Base-by-base conservation (phyloP, 2,888 invertebrate species). In the Ophioninae sp. region DNA sequence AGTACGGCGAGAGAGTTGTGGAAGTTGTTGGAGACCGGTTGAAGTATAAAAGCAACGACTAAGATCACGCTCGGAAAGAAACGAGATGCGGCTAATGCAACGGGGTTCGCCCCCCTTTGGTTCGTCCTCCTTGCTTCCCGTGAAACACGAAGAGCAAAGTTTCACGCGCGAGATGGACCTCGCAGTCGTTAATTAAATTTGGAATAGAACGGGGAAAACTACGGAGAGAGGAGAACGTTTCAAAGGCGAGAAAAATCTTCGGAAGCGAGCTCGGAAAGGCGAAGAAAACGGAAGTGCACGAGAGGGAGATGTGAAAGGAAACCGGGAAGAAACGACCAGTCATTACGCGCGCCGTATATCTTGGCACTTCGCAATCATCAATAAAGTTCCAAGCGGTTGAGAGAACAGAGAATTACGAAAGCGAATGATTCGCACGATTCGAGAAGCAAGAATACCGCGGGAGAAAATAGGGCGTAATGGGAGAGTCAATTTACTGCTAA, bases 121-220 rank as follows among this genome's bases (percentile, higher is more conserved):
- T 78, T 70, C 69, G 64, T 70, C 56, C 73, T 78, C 50, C 74
- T 72, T 59, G 67, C 21, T 69, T 20, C 67, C 67, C 61, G 77
- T 39, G 44, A 59, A 81, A 59, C 78, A 78, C 65, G 77, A 77
- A 37, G 61, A 73, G 20, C 50, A 79, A 84, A 62, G 81, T 84
- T 81, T 76, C 56, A 78, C 65, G 59, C 69, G 67, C 70, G 41
- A 41, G 61, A 78, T 72, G 70, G 75, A 84, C 81, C 57, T 79
- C 62, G 68, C 56, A 20, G 77, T 65, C 80, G 81, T 84, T 84
- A 81, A 84, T 84, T 81, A 76, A 84, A 84, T 84, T 84, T 62
- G 44, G 61, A 70, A 75, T 50, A 74, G 76, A 57, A 67, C 30
- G 57, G 57, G 65, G 65, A 81, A 69, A 10, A 8, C 13, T 7